Conservation (phyloP, 2,888 invertebrate genomes). For the Mycalesis mineus region DNA sequence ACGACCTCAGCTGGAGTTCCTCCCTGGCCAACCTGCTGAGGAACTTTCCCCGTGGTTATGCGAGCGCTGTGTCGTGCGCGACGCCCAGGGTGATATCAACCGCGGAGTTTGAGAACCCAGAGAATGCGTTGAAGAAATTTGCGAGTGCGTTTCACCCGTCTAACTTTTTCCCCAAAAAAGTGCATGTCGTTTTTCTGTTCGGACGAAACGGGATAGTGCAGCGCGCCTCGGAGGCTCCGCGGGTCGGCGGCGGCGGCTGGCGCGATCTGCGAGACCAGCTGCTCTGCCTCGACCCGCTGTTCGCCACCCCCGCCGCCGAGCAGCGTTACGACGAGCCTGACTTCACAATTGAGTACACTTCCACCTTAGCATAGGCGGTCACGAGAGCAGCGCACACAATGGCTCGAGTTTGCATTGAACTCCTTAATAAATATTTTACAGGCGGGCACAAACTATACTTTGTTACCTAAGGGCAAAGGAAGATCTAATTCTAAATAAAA, state of each 20-base stretch:
- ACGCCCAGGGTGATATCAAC: constrained; percentile 42
- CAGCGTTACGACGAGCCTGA: constrained; percentile 9
- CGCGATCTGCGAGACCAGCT: constrained; percentile 43
- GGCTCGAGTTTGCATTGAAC: too few species aligned
- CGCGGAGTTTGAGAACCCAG: constrained; percentile 25
- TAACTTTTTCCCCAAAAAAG: constrained; percentile 35
- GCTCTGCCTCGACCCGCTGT: constrained; percentile 43
- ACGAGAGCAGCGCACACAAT: too few species aligned
- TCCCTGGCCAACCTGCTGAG: constrained; percentile 42
- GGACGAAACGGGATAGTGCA: constrained; percentile 33
- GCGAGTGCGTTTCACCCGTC: constrained; percentile 13
- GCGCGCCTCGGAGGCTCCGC: constrained; percentile 23
- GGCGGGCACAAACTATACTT: too few species aligned
- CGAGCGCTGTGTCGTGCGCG: constrained; percentile 37
- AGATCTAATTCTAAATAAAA: too few species aligned
- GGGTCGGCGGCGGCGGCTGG: constrained; percentile 46
- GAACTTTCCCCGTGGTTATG: constrained; percentile 31
- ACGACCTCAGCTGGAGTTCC: constrained; percentile 51
- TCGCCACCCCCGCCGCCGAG: constrained; percentile 17
- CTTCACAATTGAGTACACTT: too few species aligned
- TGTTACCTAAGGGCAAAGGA: too few species aligned
- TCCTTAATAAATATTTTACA: too few species aligned
- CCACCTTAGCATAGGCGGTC: too few species aligned
- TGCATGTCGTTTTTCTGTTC: constrained; percentile 37
- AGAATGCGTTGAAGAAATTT: constrained; percentile 8